Conservation (phyloP, 2,797 vertebrate species). For the Tragopan temminckii region DNA sequence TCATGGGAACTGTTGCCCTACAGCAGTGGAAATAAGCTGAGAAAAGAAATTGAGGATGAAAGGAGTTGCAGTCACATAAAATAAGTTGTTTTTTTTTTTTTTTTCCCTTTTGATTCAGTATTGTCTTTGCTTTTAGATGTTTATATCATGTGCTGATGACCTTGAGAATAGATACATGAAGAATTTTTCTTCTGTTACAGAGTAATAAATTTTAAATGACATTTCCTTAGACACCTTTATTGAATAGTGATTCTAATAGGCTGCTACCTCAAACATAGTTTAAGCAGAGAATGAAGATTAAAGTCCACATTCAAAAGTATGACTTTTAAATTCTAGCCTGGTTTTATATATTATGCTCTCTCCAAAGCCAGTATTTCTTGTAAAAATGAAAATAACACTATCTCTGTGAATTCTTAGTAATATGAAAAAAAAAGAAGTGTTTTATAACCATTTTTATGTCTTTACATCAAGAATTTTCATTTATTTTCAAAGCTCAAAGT, state of each 20-base stretch:
- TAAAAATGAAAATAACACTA: constrained; percentile 50
- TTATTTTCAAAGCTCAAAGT: constrained; percentile 61
- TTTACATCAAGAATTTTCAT: constrained; percentile 45
- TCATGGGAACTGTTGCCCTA: constrained; percentile 56
- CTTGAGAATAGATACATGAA: constrained; percentile 8
- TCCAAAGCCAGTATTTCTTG: constrained; percentile 47
- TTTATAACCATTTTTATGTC: constrained; percentile 57
- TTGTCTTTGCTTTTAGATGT: constrained; percentile 50
- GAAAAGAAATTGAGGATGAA: constrained; percentile 58
- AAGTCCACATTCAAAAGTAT: constrained; percentile 32
- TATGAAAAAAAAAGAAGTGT: constrained; percentile 31
- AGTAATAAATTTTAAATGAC: constrained; percentile 37
- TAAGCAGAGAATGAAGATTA: constrained; percentile 63
- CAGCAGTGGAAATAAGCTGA: constrained; percentile 59
- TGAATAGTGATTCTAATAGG: constrained; percentile 5
- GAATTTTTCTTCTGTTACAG: constrained; percentile 34
- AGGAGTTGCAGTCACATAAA: constrained; percentile 46
- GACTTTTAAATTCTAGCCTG: constrained; percentile 57
- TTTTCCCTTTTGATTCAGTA: constrained; percentile 47
- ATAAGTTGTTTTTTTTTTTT: neutral
- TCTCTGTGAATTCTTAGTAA: constrained; percentile 62
- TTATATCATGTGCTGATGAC: constrained; percentile 16
- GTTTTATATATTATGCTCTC: constrained; percentile 58
- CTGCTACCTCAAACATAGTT: constrained; percentile 14
- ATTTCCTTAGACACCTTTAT: neutral